Conservation (phyloP, 35 echinoderm and acorn worm genomes). For the Ophiothrix spiculata region DNA sequence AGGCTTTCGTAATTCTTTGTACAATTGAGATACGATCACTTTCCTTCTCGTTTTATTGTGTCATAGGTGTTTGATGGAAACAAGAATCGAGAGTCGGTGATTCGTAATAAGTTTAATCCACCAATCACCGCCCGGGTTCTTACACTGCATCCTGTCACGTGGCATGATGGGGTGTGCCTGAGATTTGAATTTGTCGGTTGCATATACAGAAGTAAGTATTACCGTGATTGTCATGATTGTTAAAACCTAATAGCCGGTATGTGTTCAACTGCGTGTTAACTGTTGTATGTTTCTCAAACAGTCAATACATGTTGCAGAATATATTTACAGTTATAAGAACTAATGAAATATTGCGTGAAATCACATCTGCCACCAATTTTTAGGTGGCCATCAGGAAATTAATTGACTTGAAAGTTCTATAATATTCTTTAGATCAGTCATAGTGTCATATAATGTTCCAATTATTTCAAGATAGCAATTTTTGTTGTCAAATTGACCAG, state of each 20-base stretch:
- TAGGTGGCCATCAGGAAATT: not conserved
- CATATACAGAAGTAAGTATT: constrained; percentile 43
- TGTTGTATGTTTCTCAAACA: no score
- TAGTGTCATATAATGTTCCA: no score
- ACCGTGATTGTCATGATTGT: not conserved
- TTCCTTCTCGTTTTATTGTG: not conserved
- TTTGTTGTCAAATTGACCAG: constrained; percentile 9
- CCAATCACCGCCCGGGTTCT: constrained; percentile 3
- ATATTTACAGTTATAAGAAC: not conserved
- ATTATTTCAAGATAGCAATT: not conserved
- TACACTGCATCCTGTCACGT: constrained; percentile 19
- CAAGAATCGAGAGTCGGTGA: constrained; percentile 3
- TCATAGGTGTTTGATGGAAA: constrained; percentile 29
- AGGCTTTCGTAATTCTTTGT: no score
- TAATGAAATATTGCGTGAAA: not conserved
- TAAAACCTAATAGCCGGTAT: not conserved
- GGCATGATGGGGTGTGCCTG: constrained; percentile 38
- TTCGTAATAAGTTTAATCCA: constrained; percentile 15
- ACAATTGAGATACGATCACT: no score
- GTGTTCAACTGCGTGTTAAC: not conserved
- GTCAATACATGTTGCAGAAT: no score
- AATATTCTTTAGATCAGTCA: not conserved
- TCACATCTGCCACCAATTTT: not conserved
- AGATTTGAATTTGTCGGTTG: constrained; percentile 68
- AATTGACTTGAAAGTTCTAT: not conserved